Conservation (phyloP, 1,140 invertebrate species). For the Megalopta genalis region DNA sequence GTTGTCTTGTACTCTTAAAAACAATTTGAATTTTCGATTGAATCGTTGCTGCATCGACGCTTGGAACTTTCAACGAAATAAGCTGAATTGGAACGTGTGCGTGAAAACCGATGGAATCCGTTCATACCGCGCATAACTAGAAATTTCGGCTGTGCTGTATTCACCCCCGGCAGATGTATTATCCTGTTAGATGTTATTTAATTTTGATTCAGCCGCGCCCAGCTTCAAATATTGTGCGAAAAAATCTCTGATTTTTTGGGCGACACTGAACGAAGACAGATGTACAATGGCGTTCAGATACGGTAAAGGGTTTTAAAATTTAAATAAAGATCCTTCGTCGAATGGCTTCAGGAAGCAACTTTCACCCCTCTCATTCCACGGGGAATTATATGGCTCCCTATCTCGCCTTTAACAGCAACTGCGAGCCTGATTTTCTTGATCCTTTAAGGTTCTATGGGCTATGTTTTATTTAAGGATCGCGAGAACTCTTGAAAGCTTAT, state of each 20-base stretch:
- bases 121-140: too few species aligned
- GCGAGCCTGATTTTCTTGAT: constrained; percentile 48
- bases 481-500: constrained; percentile 30
- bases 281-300: constrained; percentile 24
- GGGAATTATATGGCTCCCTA: constrained; percentile 48
- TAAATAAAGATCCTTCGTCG: constrained; percentile 52
- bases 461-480: constrained; percentile 41
- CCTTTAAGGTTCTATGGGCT: constrained; percentile 27
- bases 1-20: too few species aligned
- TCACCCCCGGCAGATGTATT: too few species aligned
- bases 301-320: constrained; percentile 52
- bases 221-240: background rate
- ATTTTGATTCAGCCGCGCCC: background rate
- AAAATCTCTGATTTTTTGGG: constrained; percentile 18
- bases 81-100: too few species aligned
- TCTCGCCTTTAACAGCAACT: constrained; percentile 44
- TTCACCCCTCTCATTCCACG: constrained; percentile 46
- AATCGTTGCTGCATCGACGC: background rate
- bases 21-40: background rate
- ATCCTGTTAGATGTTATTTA: background rate
- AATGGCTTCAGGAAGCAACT: constrained; percentile 40
- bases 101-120: too few species aligned
- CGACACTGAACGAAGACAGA: constrained; percentile 13
- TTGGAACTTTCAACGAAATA: too few species aligned
- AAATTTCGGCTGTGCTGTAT: too few species aligned